Evolutionary conservation across 92 coral and sea anemone genomes (phyloP).

Genomic region (Umimayanthus chanpuru): DNA sequence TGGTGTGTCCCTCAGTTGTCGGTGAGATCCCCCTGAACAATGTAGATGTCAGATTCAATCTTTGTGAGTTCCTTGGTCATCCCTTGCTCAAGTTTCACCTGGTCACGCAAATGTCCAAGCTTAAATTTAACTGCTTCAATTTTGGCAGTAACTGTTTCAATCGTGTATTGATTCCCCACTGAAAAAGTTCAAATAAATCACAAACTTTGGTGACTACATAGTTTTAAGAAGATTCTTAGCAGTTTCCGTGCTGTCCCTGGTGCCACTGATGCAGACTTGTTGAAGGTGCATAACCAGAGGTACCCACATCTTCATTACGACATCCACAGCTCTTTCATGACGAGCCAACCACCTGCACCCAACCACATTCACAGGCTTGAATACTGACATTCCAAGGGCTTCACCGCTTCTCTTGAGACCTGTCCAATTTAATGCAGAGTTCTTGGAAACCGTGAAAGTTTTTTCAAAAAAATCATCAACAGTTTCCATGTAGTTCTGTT

Average conservation of each 20-base stretch:
- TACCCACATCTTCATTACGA: constrained; percentile 32
- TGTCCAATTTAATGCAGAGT: constrained; percentile 27
- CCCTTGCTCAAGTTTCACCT: constrained; percentile 28
- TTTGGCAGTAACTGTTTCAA: not conserved
- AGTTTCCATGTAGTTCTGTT: constrained; percentile 29
- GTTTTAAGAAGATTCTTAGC: constrained; percentile 24
- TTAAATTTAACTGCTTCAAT: not conserved
- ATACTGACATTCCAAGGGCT: constrained; percentile 13
- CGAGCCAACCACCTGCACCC: constrained; percentile 28
- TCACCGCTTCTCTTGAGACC: constrained; percentile 24
- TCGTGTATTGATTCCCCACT: constrained; percentile 10
- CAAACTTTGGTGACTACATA: constrained; percentile 13
- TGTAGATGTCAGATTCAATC: constrained; percentile 23
- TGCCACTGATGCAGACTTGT: constrained; percentile 36
- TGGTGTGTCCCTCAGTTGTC: constrained; percentile 34
- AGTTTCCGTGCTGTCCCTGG: constrained; percentile 17
- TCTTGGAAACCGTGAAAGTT: constrained; percentile 24
- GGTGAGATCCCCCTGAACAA: constrained; percentile 8
- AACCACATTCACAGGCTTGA: constrained; percentile 7
- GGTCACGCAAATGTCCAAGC: constrained; percentile 11
- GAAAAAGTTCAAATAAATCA: constrained; percentile 17
- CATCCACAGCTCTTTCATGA: constrained; percentile 36
- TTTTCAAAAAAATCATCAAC: constrained; percentile 25
- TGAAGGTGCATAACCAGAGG: constrained; percentile 26
- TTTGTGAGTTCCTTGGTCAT: constrained; percentile 9